Conservation (phyloP, 2,888 invertebrate genomes). For the Drosophila ochracea region DNA sequence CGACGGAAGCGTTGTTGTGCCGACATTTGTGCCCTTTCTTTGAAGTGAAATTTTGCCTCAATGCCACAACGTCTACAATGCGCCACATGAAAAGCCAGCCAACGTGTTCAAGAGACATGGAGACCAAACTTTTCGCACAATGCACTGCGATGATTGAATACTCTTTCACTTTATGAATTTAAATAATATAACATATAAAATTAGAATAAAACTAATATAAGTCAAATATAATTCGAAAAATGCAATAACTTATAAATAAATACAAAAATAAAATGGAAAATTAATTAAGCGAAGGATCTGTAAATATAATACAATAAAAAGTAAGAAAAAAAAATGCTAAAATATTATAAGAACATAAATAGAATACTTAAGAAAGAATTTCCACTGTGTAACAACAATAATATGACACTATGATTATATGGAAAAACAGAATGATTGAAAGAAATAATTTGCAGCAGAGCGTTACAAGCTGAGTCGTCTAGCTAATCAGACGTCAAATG, state of each 20-base stretch:
- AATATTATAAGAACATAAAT: not conserved
- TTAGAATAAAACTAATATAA: not conserved
- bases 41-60: conserved; percentile 70
- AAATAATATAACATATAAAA: not conserved
- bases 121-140: not conserved
- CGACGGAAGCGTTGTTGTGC: conserved; percentile 41
- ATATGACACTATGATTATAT: not conserved
- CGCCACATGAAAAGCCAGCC: conserved; percentile 31
- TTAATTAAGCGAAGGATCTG: not conserved
- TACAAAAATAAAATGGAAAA: not conserved
- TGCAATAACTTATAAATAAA: not conserved
- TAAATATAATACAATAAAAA: not conserved
- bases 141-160: not conserved
- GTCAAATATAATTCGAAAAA: not conserved
- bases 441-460: not conserved
- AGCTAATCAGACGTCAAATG: conserved; percentile 20
- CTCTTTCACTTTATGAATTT: not conserved
- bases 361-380: not conserved
- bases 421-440: not conserved
- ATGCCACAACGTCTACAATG: conserved; percentile 68
- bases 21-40: conserved; percentile 64
- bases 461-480: conserved; percentile 19
- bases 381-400: not conserved
- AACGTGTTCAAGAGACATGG: conserved; percentile 4
- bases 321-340: not conserved